Evolutionary conservation across 2,113 vertebrate genomes (phyloP).

Genomic region (Microcebus murinus): DNA sequence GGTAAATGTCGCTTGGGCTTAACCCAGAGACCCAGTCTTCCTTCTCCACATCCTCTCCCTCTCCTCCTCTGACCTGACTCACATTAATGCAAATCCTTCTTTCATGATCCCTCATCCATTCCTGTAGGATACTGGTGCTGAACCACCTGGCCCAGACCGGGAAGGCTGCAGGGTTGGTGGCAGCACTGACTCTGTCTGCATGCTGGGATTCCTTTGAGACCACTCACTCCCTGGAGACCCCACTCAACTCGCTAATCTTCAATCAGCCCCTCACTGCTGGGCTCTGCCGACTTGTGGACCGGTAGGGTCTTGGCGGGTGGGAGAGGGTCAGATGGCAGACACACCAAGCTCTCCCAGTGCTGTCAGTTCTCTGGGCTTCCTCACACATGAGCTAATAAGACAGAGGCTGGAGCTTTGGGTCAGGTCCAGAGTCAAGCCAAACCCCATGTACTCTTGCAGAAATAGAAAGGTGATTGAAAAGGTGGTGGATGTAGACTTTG

Average conservation of each 20-base stretch:
- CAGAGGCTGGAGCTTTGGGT: not conserved
- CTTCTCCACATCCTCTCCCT: not conserved
- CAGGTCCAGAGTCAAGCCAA: not conserved
- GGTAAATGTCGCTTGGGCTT: constrained; percentile 83
- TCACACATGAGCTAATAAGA: not conserved
- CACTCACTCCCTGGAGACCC: constrained; percentile 86
- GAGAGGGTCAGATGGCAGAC: not conserved
- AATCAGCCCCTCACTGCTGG: constrained; percentile 83
- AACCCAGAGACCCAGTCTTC: not conserved
- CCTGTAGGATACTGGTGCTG: constrained; percentile 87
- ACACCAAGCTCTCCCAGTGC: not conserved
- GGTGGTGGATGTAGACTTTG: constrained; percentile 86
- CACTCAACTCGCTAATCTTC: constrained; percentile 90
- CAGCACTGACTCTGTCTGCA: constrained; percentile 86
- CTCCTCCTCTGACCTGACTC: not conserved
- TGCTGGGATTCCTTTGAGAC: constrained; percentile 89
- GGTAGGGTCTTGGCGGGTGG: constrained; percentile 42
- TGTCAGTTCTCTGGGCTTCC: not conserved
- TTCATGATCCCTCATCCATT: not conserved
- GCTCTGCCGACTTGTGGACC: constrained; percentile 53
- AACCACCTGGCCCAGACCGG: constrained; percentile 87
- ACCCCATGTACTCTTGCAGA: constrained; percentile 61
- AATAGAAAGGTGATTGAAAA: constrained; percentile 87
- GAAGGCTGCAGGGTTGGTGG: constrained; percentile 82
- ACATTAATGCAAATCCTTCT: not conserved